A percentile compares a stretch with the other conserved stretches of the same genome.
phyloP scores from a whole-genome alignment of 2,888 invertebrate species.

The Apamea sordens region DNA sequence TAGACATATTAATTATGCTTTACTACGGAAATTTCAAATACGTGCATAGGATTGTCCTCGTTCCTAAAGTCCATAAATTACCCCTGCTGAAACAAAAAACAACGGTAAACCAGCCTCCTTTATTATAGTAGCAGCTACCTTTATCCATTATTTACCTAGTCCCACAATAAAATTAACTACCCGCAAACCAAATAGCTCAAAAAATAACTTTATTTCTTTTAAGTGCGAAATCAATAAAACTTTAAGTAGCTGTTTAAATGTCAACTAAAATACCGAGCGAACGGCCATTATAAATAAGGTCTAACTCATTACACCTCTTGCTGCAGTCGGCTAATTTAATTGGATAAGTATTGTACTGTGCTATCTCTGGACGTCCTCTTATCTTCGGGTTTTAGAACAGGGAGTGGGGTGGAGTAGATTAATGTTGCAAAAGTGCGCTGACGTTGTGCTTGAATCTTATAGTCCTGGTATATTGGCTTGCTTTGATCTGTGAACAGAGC shows the following conservation, averaged over 20 bases:
- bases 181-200: slow-evolving; percentile 15
- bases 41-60: neutral
- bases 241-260: slow-evolving; percentile 54
- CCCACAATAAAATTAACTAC: neutral
- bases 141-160: slow-evolving; percentile 7
- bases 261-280: slow-evolving; percentile 66
- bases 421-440: neutral
- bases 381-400: slow-evolving; percentile 76
- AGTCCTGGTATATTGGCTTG: neutral
- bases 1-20: neutral
- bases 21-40: neutral
- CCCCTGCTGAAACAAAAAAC: neutral
- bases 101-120: neutral
- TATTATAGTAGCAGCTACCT: neutral
- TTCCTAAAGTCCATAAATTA: neutral
- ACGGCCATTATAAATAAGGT: slow-evolving; percentile 70
- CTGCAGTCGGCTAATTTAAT: slow-evolving; percentile 83
- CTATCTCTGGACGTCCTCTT: slow-evolving; percentile 83
- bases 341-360: slow-evolving; percentile 85
- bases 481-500: neutral
- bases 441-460: neutral
- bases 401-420: slow-evolving; percentile 61
- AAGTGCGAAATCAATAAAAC: slow-evolving; percentile 56
- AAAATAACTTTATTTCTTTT: slow-evolving; percentile 20
- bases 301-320: slow-evolving; percentile 76